Base-by-base conservation (phyloP, 2,113 vertebrate species). In the Silurus asotus region DNA sequence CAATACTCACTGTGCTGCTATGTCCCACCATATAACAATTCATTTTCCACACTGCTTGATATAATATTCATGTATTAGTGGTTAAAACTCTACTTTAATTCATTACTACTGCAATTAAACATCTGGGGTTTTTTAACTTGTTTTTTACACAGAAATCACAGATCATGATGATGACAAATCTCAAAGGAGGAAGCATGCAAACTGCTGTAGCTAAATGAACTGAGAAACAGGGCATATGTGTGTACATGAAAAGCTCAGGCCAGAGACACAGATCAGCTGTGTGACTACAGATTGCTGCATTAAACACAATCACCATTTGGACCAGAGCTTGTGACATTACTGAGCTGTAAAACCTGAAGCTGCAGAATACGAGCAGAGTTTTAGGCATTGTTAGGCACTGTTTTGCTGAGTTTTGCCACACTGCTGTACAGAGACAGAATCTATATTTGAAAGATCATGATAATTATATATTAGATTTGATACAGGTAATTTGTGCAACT, bases 141-240 rank as follows among this genome's bases (percentile, higher is more conserved):
- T 64, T 5, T 23, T 86, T 45, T 37, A 2, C 37, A 37, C 91
- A 99, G 98, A 95, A 65, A 96, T 99, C 92, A 95, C 91, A 86
- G 95, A 95, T 88, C 91, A 93, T 23, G 93, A 95, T 0, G 94
- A 94, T 77, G 95, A 94, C 83, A 90, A 91, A 87, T 93, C 91
- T 0, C 85, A 87, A 0, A 95, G 92, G 91, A 96, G 94, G 90
- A 97, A 93, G 82, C 94, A 95, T 64, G 17, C 93, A 82, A 94
- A 94, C 28, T 99, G 97, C 88, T 99, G 98, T 92, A 95, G 93
- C 65, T 95, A 92, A 95, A 28, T 58, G 51, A 65, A 49, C 61
- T 65, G 48, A 56, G 45, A 72, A 78, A 17, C 80, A 62, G 20
- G 49, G 55, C 19, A 17, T 17, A 45, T 56, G 23, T 25, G 62